These are phyloP conservation scores for Apostichopus leukothele DNA, from an alignment of 53 echinoderm and acorn worm genomes.

Conservation along the genomic window DNA sequence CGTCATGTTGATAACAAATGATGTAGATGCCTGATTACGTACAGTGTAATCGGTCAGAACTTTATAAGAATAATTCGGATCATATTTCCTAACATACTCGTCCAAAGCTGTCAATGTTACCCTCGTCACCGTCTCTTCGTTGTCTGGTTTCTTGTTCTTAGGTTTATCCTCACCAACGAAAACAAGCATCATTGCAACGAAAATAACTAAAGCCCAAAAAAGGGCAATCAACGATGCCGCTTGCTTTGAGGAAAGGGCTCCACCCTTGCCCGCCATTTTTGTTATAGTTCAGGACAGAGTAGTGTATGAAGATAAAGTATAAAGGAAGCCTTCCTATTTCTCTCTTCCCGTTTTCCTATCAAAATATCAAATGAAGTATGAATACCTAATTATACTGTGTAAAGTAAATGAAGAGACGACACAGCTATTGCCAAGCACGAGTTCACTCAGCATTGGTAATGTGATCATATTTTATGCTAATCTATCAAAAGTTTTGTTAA, in stretches of 20 bases:
- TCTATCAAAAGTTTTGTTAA: neutral
- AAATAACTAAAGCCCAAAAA: neutral
- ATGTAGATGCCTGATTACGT: slow-evolving; percentile 15
- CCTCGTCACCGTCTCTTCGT: neutral
- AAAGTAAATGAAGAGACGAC: too few species aligned
- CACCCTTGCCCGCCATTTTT: slow-evolving; percentile 28
- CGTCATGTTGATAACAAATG: slow-evolving; percentile 55
- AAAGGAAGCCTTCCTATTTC: too few species aligned
- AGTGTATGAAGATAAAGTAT: too few species aligned
- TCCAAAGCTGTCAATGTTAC: slow-evolving; percentile 34
- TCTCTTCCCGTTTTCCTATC: too few species aligned
- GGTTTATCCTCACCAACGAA: slow-evolving; percentile 31
- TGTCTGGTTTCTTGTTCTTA: neutral
- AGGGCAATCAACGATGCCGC: slow-evolving; percentile 9
- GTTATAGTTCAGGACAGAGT: too few species aligned
- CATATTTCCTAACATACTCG: slow-evolving; percentile 57
- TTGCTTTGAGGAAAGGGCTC: neutral
- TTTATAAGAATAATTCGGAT: slow-evolving; percentile 46
- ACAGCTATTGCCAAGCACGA: too few species aligned
- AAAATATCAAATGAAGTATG: too few species aligned
- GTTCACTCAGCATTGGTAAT: too few species aligned
- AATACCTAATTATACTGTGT: too few species aligned
- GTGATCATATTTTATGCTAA: too few species aligned
- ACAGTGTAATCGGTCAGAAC: slow-evolving; percentile 27
- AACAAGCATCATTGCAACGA: slow-evolving; percentile 17